These are phyloP conservation scores for Varecia variegata DNA, from an alignment of 2,797 vertebrate genomes.

Conservation along the genomic window DNA sequence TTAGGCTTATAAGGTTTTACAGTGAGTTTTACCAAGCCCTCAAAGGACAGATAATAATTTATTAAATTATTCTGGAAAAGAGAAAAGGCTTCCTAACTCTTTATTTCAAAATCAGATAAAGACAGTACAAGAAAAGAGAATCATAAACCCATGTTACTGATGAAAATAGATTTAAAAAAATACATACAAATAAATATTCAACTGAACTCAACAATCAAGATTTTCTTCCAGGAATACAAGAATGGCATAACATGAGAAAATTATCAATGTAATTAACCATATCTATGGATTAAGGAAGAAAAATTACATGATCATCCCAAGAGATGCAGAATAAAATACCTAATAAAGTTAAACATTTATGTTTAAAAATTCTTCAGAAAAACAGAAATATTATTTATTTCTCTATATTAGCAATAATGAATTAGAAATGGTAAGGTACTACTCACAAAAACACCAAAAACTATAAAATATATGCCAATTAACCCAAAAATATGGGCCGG, in stretches of 20 bases:
- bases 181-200: not conserved
- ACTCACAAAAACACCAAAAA: not conserved
- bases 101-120: conserved; percentile 19
- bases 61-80: conserved; percentile 18
- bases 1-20: not conserved
- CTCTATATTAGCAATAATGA: not conserved
- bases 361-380: conserved; percentile 11
- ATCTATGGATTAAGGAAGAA: not conserved
- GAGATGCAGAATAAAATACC: not conserved
- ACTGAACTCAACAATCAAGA: not conserved
- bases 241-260: not conserved
- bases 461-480: not conserved
- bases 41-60: not conserved
- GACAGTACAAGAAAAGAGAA: not conserved
- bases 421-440: not conserved
- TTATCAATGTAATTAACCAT: not conserved
- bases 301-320: not conserved
- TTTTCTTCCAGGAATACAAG: not conserved
- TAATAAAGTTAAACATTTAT: not conserved
- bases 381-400: not conserved
- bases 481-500: not conserved
- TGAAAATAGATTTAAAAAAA: conserved; percentile 4
- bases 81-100: not conserved
- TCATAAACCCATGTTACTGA: not conserved
- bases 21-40: not conserved